Percentiles rank a stretch among this genome's conserved stretches.
Conservation (phyloP, 2,113 vertebrate genomes). For the Anser cygnoides region DNA sequence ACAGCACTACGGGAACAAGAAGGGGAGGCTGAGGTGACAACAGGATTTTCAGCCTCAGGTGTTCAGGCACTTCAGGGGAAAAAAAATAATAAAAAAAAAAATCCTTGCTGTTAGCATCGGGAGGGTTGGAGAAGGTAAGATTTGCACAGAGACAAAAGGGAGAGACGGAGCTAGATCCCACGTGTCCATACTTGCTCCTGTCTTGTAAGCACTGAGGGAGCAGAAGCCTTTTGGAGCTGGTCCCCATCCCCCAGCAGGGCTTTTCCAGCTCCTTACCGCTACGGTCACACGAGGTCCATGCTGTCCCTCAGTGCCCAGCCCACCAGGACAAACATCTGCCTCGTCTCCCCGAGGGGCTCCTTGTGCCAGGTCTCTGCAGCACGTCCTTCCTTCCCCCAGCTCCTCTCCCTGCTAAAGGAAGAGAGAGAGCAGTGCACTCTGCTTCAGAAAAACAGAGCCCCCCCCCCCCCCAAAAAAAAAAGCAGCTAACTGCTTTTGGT, state of each 20-base stretch:
- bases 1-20: not conserved
- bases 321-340: not conserved
- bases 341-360: fast-evolving
- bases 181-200: not conserved
- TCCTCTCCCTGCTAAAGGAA: not conserved
- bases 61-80: not conserved
- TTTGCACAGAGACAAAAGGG: not conserved
- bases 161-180: not conserved
- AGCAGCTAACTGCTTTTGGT: slow-evolving; percentile 3
- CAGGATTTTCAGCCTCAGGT: slow-evolving; percentile 12
- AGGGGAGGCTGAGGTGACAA: not conserved
- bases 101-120: not conserved
- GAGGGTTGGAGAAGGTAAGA: not conserved
- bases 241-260: not conserved
- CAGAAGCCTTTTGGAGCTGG: not conserved
- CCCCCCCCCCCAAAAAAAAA: not conserved
- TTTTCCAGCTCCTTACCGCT: not conserved
- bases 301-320: not conserved
- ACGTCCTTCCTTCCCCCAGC: not conserved
- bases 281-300: not conserved
- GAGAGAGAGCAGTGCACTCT: not conserved
- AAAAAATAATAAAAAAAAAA: not conserved
- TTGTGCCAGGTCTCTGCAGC: not conserved
- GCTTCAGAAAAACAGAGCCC: not conserved
- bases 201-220: not conserved